Percentiles rank a stretch among this genome's conserved stretches.
phyloP scores from a whole-genome alignment of 2,797 vertebrate genomes.

The Cryptoprocta ferox region DNA sequence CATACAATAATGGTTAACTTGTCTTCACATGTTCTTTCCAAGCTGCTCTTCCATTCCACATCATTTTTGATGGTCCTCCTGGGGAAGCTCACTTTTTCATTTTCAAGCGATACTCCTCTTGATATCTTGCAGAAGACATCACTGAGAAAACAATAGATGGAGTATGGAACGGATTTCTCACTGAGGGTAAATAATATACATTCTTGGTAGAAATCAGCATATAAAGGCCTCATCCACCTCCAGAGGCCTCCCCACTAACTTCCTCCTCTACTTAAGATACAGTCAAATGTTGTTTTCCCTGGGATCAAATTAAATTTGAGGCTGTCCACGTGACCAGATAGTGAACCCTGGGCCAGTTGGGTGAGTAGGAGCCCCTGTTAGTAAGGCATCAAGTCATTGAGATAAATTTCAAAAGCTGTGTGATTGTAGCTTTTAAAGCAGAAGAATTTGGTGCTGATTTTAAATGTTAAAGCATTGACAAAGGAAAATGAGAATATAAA shows the following conservation, averaged over 20 bases:
- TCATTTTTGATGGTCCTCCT: not conserved
- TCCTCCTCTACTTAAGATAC: not conserved
- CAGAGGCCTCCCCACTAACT: not conserved
- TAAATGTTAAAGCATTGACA: not conserved
- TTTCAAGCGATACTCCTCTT: not conserved
- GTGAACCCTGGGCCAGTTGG: not conserved
- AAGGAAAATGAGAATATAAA: not conserved
- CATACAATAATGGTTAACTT: not conserved
- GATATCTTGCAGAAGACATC: not conserved
- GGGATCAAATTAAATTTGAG: not conserved
- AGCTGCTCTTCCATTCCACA: not conserved
- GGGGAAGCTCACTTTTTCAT: not conserved
- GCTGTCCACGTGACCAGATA: not conserved
- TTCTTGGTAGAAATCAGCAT: not conserved
- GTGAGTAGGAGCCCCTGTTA: not conserved
- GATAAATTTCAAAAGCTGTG: not conserved
- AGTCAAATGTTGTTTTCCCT: not conserved
- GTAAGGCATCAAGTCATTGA: not conserved
- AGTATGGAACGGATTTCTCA: not conserved
- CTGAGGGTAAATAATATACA: not conserved
- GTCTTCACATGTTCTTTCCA: not conserved
- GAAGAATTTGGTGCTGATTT: not conserved
- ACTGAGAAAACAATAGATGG: not conserved
- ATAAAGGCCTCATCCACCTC: not conserved
- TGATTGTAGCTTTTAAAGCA: constrained; percentile 2